Conservation (phyloP, 2,113 vertebrate species). For the Castor canadensis region DNA sequence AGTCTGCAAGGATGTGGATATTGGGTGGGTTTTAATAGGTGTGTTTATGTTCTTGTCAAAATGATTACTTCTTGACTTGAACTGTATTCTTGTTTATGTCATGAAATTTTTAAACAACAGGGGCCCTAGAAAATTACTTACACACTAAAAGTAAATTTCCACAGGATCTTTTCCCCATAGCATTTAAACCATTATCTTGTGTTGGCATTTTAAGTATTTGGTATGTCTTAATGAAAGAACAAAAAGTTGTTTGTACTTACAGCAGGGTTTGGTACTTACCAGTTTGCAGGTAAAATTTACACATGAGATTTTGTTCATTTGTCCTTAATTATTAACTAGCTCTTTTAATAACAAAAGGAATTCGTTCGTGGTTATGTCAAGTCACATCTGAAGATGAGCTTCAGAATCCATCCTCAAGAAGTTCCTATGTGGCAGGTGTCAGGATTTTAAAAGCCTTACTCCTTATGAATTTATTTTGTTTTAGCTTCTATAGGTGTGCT, state of each 20-base stretch:
- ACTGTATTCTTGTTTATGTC: background rate
- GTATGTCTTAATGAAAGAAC: background rate
- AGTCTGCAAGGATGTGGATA: background rate
- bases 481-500: background rate
- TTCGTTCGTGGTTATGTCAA: background rate
- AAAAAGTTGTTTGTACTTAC: background rate
- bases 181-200: background rate
- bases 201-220: background rate
- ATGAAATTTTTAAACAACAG: background rate
- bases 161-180: background rate
- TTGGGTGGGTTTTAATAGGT: background rate
- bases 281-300: background rate
- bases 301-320: background rate
- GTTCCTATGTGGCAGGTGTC: background rate
- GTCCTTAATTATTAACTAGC: background rate
- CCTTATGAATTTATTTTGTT: background rate
- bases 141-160: background rate
- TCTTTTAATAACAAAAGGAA: slow-evolving; percentile 20
- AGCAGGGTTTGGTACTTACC: background rate
- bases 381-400: no score
- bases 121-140: background rate
- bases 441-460: slow-evolving; percentile 41
- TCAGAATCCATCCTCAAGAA: no score
- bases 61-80: slow-evolving; percentile 32
- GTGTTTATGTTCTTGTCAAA: background rate